Evolutionary conservation across 2,888 invertebrate genomes (phyloP).

Genomic region (Malthinus seriepunctatus): DNA sequence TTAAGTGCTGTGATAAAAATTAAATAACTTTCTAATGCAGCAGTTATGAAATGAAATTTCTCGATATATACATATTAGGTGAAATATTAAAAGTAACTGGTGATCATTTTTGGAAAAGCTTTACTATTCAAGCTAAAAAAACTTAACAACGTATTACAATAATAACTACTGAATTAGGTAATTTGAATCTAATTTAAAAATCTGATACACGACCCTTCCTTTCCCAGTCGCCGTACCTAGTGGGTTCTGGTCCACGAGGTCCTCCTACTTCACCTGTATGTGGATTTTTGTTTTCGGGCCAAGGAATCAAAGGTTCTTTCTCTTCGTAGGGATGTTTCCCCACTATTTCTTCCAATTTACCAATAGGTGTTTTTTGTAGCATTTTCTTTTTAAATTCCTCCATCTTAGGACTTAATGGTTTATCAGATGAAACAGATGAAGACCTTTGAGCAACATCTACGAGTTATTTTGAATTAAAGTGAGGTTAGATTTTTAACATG

Average conservation of each 20-base stretch:
- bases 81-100: too few species aligned
- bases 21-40: too few species aligned
- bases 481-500: neutral
- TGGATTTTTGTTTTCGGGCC: conserved; percentile 89
- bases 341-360: conserved; percentile 76
- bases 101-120: neutral
- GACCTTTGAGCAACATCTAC: conserved; percentile 15
- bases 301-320: conserved; percentile 80
- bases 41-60: too few species aligned
- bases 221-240: conserved; percentile 99
- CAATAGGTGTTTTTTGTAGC: conserved; percentile 65
- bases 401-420: conserved; percentile 58
- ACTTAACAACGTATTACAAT: neutral
- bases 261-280: conserved; percentile 94
- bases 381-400: conserved; percentile 76
- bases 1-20: too few species aligned
- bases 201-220: conserved; percentile 95
- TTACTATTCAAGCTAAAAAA: neutral
- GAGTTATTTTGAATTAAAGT: neutral
- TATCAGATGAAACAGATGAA: conserved; percentile 14
- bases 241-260: conserved; percentile 96
- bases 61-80: too few species aligned
- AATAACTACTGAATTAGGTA: neutral
- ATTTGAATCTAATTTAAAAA: conserved; percentile 64
- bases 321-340: conserved; percentile 75